Evolutionary conservation across 2,797 vertebrate genomes (phyloP).

Genomic region (Thamnophis elegans): DNA sequence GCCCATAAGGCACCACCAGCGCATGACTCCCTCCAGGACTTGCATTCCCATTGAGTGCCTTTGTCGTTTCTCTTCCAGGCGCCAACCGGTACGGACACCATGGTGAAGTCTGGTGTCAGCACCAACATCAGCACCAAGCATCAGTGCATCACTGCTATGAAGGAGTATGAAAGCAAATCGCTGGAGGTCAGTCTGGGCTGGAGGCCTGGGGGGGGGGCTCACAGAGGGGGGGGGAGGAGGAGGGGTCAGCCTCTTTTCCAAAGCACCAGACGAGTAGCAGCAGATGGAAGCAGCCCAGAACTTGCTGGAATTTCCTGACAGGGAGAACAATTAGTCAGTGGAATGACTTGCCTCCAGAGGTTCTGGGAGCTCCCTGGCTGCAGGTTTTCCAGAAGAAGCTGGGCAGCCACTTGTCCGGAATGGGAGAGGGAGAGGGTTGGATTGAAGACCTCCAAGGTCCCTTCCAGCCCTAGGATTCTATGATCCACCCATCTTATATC

Average conservation of each 20-base stretch:
- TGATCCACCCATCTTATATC: too few species aligned
- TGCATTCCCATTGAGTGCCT: fast-evolving
- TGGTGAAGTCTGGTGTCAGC: constrained; percentile 94
- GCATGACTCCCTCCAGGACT: background rate
- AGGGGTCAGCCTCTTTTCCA: background rate
- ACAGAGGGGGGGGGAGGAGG: too few species aligned
- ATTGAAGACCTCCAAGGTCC: background rate
- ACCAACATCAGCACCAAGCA: constrained; percentile 97
- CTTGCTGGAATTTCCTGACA: background rate
- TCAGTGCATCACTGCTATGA: constrained; percentile 98
- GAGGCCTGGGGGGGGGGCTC: too few species aligned
- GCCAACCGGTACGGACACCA: constrained; percentile 89
- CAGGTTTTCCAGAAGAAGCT: background rate
- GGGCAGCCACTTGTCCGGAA: background rate
- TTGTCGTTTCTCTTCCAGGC: constrained; percentile 73
- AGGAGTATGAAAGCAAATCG: constrained; percentile 96
- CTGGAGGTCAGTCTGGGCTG: constrained; percentile 81
- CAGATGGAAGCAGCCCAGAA: background rate
- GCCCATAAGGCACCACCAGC: fast-evolving
- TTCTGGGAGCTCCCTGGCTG: background rate
- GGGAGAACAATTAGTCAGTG: background rate
- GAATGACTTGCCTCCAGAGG: background rate
- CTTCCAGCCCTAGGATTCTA: background rate
- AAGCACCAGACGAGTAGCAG: fast-evolving
- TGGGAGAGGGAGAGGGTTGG: background rate